A percentile compares a stretch with the other conserved stretches of the same genome.
phyloP scores from a whole-genome alignment of 2,113 vertebrate species.

The Maccullochella peelii region DNA sequence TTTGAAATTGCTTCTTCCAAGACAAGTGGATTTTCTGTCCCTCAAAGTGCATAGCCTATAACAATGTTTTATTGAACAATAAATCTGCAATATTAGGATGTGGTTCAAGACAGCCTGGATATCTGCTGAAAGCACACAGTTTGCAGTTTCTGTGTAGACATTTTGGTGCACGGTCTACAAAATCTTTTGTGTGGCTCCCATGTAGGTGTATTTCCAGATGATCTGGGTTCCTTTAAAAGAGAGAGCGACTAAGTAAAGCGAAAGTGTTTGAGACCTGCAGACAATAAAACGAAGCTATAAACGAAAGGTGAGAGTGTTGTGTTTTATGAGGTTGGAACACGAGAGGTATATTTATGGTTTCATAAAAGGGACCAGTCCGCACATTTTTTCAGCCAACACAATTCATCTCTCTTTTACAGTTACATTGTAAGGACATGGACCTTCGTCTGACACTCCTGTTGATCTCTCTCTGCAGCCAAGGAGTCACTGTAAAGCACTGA shows the following conservation, averaged over 20 bases:
- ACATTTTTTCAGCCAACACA: neutral
- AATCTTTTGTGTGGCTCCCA: neutral
- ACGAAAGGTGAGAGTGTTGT: slow-evolving; percentile 32
- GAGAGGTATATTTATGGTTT: slow-evolving; percentile 5
- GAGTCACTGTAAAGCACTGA: slow-evolving; percentile 77
- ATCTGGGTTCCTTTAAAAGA: slow-evolving; percentile 25
- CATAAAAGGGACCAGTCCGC: neutral
- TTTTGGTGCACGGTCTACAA: neutral
- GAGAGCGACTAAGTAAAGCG: neutral
- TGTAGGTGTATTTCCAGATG: slow-evolving; percentile 29
- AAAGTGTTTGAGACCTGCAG: slow-evolving; percentile 29
- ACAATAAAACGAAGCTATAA: neutral
- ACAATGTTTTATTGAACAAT: neutral
- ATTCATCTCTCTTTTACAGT: slow-evolving; percentile 64
- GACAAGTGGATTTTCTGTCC: neutral
- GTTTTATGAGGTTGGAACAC: neutral
- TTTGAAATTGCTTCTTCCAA: neutral
- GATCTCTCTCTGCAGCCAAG: slow-evolving; percentile 79
- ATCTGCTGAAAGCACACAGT: neutral
- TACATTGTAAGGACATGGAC: slow-evolving; percentile 80
- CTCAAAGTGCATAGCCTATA: neutral
- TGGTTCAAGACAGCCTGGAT: neutral
- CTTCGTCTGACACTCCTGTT: slow-evolving; percentile 83
- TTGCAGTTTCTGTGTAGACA: slow-evolving; percentile 1
- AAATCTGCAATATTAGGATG: neutral